Conservation (phyloP, 2,113 vertebrate genomes). For the Caracal caracal region DNA sequence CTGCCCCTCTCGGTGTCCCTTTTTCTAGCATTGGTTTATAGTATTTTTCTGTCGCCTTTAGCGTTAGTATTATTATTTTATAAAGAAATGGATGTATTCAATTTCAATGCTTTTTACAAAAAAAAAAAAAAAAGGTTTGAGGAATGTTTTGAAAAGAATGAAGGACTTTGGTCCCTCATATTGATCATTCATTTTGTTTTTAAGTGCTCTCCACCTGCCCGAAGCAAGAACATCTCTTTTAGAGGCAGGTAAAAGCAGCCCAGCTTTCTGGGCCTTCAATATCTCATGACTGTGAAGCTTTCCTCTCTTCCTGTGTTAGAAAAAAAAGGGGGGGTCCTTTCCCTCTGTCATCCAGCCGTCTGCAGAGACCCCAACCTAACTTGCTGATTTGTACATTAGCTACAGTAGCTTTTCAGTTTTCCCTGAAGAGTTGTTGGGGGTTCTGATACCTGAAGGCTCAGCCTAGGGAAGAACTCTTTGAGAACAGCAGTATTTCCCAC, state of each 20-base stretch:
- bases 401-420: neutral
- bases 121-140: slow-evolving; percentile 27
- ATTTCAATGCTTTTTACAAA: slow-evolving; percentile 57
- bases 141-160: slow-evolving; percentile 66
- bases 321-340: neutral
- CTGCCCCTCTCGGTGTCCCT: neutral
- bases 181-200: slow-evolving; percentile 74
- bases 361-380: neutral
- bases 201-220: slow-evolving; percentile 70
- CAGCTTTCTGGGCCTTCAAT: slow-evolving; percentile 55
- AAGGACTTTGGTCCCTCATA: slow-evolving; percentile 57
- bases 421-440: neutral
- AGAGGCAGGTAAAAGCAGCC: slow-evolving; percentile 71
- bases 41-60: slow-evolving; percentile 28
- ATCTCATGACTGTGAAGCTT: slow-evolving; percentile 62
- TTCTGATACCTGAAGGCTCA: neutral
- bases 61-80: slow-evolving; percentile 36
- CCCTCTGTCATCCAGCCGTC: neutral
- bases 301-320: slow-evolving; percentile 51
- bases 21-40: slow-evolving; percentile 28
- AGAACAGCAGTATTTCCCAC: neutral
- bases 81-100: slow-evolving; percentile 44
- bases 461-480: neutral
- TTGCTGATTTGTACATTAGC: neutral
- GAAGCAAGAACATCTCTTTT: slow-evolving; percentile 70